Conservation (phyloP, 2,113 vertebrate genomes). For the Melanostigma gelatinosum region DNA sequence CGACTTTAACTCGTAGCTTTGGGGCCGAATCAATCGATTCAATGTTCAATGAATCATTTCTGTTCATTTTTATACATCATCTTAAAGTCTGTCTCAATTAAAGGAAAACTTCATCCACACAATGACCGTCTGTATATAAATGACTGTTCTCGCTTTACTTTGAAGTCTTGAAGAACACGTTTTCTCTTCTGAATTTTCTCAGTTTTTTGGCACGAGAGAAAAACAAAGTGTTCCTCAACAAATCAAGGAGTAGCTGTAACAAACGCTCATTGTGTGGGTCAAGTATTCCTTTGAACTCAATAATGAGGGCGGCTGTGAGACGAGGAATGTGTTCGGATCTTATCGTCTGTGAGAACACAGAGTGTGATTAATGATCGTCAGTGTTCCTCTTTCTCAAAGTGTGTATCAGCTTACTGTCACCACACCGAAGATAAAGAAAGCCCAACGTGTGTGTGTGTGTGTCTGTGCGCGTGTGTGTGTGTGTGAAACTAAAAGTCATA, state of each 20-base stretch:
- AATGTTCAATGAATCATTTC: background rate
- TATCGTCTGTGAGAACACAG: background rate
- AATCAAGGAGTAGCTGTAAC: background rate
- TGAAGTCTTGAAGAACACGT: too few relatives aligned
- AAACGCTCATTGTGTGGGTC: background rate
- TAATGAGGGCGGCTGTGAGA: background rate
- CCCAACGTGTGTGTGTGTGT: background rate
- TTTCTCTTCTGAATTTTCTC: too few relatives aligned
- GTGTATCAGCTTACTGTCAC: background rate
- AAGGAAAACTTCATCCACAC: too few relatives aligned
- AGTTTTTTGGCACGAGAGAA: too few relatives aligned
- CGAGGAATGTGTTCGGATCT: constrained; percentile 32
- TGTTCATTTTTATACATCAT: background rate
- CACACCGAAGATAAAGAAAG: background rate
- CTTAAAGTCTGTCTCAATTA: background rate
- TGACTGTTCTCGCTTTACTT: too few relatives aligned
- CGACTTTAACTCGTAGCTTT: background rate
- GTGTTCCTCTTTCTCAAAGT: background rate
- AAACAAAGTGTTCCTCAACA: background rate
- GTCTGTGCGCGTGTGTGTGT: background rate
- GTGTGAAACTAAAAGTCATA: background rate
- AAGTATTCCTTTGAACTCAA: background rate
- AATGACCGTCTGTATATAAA: too few relatives aligned
- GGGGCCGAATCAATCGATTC: too few relatives aligned
- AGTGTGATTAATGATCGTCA: background rate